A percentile compares a stretch with the other conserved stretches of the same genome.
Evolutionary conservation across 2,797 vertebrate species (phyloP).

Genomic region (Pipistrellus nathusii): DNA sequence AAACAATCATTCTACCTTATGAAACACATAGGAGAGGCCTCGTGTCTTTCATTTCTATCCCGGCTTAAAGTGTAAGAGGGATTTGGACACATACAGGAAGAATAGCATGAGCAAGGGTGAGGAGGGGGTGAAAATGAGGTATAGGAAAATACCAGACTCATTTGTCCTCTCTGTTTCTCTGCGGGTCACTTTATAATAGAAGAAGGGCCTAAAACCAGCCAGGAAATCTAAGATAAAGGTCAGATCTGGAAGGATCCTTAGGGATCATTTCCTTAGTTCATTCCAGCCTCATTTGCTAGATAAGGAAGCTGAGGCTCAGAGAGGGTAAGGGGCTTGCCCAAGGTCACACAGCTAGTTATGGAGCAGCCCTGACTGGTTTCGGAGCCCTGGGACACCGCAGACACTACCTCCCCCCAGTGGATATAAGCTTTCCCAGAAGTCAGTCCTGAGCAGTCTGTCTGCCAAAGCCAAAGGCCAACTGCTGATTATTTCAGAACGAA

Average conservation of each 20-base stretch:
- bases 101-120: neutral
- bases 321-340: neutral
- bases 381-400: neutral
- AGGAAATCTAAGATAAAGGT: neutral
- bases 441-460: neutral
- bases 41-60: neutral
- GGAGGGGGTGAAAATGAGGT: neutral
- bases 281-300: neutral
- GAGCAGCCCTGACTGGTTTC: neutral
- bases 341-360: neutral
- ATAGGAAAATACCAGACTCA: neutral
- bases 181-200: neutral
- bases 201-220: neutral
- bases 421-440: neutral
- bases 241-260: neutral
- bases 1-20: conserved; percentile 67
- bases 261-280: neutral
- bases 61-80: neutral
- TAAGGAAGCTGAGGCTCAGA: neutral
- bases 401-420: neutral
- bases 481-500: conserved; percentile 33
- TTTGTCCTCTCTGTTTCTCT: neutral
- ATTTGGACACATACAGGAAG: neutral
- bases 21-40: conserved; percentile 22
- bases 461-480: neutral